Evolutionary conservation across 2,113 vertebrate species (phyloP), one percentile per base, ranked within the genome.

Genomic region (Neogale vison): DNA sequence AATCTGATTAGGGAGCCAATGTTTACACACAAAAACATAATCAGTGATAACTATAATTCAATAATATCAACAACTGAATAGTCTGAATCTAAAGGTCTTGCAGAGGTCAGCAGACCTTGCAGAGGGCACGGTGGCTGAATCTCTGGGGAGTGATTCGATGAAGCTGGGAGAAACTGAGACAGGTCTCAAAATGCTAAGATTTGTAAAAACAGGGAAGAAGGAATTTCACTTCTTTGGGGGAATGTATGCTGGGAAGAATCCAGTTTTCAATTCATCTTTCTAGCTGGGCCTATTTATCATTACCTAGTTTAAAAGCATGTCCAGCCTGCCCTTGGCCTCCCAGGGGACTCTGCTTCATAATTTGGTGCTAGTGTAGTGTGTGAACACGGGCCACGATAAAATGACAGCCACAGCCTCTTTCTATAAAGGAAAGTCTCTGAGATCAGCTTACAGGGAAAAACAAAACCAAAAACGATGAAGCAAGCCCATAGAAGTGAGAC

Each of bases 1-100:
- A 96, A 97, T 96, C 71, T 89, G 81, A 94, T 95, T 96, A 96
- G 47, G 81, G 39, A 90, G 88, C 84, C 67, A 95, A 36, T 72
- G 55, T 86, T 92, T 95, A 90, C 1, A 93, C 42, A 96, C 39
- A 94, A 95, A 96, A 96, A 55, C 81, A 63, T 80, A 93, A 96
- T 95, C 61, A 72, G 65, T 57, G 57, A 84, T 79, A 96, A 81
- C 36, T 57, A 18, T 29, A 76, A 96, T 18, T 71, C 47, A 90
- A 42, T 57, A 82, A 77, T 89, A 88, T 61, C 63, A 89, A 77
- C 31, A 96, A 92, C 10, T 88, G 59, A 95, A 82, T 61, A 83
- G 55, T 77, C 69, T 84, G n/a, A 81, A 65, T 88, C 83, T 71
- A 95, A 57, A 96, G 65, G 42, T 45, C 55, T 88, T 55, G 15